phyloP scores from a whole-genome alignment of 2,113 vertebrate genomes.

The Aldabrachelys gigantea region DNA sequence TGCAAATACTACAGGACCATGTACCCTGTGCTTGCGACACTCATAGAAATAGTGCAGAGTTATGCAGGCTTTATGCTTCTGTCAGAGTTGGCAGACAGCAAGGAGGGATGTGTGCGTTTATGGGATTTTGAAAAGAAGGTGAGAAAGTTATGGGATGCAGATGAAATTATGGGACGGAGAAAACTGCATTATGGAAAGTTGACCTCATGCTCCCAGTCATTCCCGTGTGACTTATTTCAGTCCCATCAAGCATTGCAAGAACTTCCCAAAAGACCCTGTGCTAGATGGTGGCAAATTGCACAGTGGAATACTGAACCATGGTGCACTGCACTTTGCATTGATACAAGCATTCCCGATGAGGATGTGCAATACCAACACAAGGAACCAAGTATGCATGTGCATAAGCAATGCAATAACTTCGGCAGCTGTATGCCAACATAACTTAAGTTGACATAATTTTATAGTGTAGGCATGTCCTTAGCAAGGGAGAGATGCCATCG shows the following conservation, averaged over 20 bases:
- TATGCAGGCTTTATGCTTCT: no score
- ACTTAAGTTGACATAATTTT: neutral
- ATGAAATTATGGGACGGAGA: neutral
- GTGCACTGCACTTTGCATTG: neutral
- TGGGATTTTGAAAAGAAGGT: no score
- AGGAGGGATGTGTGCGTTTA: no score
- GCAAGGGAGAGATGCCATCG: neutral
- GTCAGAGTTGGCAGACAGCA: no score
- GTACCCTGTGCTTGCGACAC: no score
- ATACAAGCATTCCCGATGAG: neutral
- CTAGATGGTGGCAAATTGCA: neutral
- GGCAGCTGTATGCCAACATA: neutral
- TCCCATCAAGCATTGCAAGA: neutral
- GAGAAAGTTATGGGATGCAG: neutral
- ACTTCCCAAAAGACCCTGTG: no score
- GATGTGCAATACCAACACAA: neutral
- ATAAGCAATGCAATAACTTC: neutral
- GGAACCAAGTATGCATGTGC: neutral
- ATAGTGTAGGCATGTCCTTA: neutral
- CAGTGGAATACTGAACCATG: neutral
- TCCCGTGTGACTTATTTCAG: neutral
- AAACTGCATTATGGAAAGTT: neutral
- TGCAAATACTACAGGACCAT: no score
- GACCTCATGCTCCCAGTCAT: neutral
- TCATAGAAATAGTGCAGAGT: no score